Base-by-base conservation (phyloP, 2,113 vertebrate species). In the Alectura lathami region DNA sequence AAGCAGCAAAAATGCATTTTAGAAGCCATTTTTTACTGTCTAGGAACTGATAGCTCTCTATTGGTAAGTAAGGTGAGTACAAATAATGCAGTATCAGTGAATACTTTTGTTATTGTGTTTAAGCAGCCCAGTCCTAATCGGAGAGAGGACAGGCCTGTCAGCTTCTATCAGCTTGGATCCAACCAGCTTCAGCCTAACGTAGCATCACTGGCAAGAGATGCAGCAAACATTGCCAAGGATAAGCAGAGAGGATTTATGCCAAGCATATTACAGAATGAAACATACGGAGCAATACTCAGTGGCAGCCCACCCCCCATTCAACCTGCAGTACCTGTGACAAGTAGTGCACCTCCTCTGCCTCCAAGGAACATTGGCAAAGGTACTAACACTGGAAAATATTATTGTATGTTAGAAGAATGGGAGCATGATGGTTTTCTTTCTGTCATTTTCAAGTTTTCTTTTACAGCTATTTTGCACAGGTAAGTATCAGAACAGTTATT, bases 221-320 rank as follows among this genome's bases (percentile, higher is more conserved):
- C 98, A 6, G 97, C 98, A 0, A 95, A 80, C 79, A 95, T 98
- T 60, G 86, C 96, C 85, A 99, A 99, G 96, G 99, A 99, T 96
- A 99, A 99, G 83, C 99, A 98, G 93, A 98, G 99, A 72, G 93
- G 95, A 84, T 99, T 98, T 67, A 94, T 98, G 96, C 99, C 99
- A 76, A 99, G 96, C 96, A 96, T 99, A 93, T 94, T 99, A 57
- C 99, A 99, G 98, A 99, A 99, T 13, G 99, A 99, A 97, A 99
- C 99, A 0, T 99, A 99, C 0, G 99, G 99, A 92, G 98, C 99
- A 91, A 97, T 99, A 96, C 98, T 99, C 62, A 98, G 98, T 74
- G 88, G 98, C 97, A 98, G 97, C 82, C 95, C 98, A 0, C 85
- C 98, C 9, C 53, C 98, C n/a, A 36, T 94, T 29, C 97, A 96